phyloP scores from a whole-genome alignment of 2,113 vertebrate species.

The Elephas maximus region DNA sequence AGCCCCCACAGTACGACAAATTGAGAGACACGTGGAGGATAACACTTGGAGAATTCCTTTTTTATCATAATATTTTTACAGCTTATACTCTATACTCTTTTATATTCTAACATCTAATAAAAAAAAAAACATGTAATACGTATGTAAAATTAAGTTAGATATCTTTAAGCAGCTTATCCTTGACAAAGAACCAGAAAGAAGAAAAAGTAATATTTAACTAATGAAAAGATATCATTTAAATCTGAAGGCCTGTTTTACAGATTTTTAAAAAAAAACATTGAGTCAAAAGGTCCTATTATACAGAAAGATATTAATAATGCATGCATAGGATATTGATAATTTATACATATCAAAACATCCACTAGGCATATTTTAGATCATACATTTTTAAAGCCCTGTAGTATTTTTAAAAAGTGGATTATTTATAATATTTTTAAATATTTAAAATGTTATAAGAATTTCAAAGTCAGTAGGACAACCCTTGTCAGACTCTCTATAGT shows the following conservation, averaged over 20 bases:
- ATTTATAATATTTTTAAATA: constrained; percentile 39
- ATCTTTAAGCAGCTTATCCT: not conserved
- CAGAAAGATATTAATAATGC: not conserved
- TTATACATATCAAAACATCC: not conserved
- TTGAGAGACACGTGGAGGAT: no score
- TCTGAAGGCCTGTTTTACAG: not conserved
- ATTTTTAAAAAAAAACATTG: not conserved
- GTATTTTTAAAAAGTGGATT: not conserved
- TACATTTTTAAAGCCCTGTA: not conserved
- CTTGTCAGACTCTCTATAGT: constrained; percentile 42
- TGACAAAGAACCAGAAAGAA: not conserved
- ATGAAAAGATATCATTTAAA: not conserved
- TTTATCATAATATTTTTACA: not conserved
- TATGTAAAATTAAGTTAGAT: not conserved
- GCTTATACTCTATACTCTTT: not conserved
- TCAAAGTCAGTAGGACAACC: constrained; percentile 62
- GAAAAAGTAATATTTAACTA: not conserved
- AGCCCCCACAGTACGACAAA: no score
- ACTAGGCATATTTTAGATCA: not conserved
- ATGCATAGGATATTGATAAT: not conserved
- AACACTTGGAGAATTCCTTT: not conserved
- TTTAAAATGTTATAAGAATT: constrained; percentile 47
- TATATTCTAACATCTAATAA: not conserved
- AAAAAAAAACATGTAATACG: not conserved
- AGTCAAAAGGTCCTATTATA: not conserved